Percentiles rank a stretch among this genome's conserved stretches.
Conservation (phyloP, 2,888 invertebrate species). For the Brachyopa scutellaris region DNA sequence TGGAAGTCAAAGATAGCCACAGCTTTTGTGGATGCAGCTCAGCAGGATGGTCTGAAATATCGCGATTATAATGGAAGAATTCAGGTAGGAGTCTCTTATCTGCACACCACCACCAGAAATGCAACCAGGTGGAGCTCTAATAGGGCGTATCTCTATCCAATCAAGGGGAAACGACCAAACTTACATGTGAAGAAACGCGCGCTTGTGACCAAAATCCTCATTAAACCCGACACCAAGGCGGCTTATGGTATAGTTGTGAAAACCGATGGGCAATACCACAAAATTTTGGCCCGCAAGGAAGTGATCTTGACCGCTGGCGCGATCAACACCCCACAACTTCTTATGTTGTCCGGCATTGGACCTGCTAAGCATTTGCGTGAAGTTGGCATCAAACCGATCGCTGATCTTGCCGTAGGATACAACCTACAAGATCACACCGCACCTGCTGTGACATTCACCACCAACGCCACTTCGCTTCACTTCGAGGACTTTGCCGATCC, state of each 20-base stretch:
- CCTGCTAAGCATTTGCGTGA: constrained; percentile 84
- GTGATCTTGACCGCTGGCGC: constrained; percentile 90
- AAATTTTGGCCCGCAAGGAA: constrained; percentile 85
- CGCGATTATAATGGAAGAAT: constrained; percentile 87
- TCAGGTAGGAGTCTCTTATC: constrained; percentile 85
- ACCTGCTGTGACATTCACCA: constrained; percentile 86
- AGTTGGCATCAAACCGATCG: constrained; percentile 83
- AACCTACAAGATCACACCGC: constrained; percentile 87
- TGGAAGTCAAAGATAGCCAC: constrained; percentile 84
- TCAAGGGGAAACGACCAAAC: constrained; percentile 83
- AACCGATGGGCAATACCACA: constrained; percentile 80
- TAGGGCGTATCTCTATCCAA: constrained; percentile 84
- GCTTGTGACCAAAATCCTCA: constrained; percentile 83
- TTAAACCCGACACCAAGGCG: constrained; percentile 82
- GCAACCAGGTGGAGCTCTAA: constrained; percentile 85
- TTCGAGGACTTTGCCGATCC: constrained; percentile 80
- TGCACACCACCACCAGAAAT: constrained; percentile 85
- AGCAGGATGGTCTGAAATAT: constrained; percentile 85
- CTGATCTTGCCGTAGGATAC: constrained; percentile 85
- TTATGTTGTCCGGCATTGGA: constrained; percentile 90
- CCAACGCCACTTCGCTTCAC: constrained; percentile 81
- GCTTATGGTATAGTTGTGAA: constrained; percentile 84
- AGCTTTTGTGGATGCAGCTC: constrained; percentile 86
- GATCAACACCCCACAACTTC: constrained; percentile 90
- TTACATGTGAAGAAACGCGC: constrained; percentile 84